Conservation (phyloP, 2,797 vertebrate genomes). For the Danio tinwini region DNA sequence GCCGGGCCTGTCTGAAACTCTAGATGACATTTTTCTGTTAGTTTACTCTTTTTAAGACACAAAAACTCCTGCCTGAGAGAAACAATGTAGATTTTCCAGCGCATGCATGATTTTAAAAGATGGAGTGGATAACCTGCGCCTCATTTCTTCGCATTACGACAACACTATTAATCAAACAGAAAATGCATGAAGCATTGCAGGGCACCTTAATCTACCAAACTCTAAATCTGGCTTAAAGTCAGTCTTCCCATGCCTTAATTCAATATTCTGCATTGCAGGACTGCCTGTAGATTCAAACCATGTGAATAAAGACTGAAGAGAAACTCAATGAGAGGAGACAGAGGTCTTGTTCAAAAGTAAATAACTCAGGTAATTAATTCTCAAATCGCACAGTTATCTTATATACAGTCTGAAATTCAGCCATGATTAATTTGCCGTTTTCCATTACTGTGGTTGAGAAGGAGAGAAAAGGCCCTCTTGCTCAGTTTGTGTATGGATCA, state of each 20-base stretch:
- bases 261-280: not conserved
- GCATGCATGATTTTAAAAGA: conserved; percentile 1
- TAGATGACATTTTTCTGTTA: not conserved
- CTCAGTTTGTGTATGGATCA: conserved; percentile 74
- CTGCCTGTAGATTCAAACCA: not conserved
- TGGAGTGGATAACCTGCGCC: conserved; percentile 3
- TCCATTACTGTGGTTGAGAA: conserved; percentile 58
- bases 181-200: not conserved
- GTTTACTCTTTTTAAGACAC: not conserved
- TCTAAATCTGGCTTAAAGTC: conserved; percentile 22
- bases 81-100: conserved; percentile 2
- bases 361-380: conserved; percentile 17
- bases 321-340: conserved; percentile 9
- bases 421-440: conserved; percentile 71
- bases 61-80: not conserved
- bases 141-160: conserved; percentile 3
- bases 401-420: conserved; percentile 73
- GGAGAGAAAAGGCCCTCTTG: conserved; percentile 66
- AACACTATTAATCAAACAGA: conserved; percentile 9
- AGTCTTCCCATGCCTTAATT: conserved; percentile 10
- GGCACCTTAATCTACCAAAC: not conserved
- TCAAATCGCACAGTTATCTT: conserved; percentile 63
- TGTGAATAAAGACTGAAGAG: conserved; percentile 13
- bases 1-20: too few relatives aligned
- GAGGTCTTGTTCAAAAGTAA: conserved; percentile 11